Conservation (phyloP, 2,888 invertebrate species). For the Megalurothrips usitatus region DNA sequence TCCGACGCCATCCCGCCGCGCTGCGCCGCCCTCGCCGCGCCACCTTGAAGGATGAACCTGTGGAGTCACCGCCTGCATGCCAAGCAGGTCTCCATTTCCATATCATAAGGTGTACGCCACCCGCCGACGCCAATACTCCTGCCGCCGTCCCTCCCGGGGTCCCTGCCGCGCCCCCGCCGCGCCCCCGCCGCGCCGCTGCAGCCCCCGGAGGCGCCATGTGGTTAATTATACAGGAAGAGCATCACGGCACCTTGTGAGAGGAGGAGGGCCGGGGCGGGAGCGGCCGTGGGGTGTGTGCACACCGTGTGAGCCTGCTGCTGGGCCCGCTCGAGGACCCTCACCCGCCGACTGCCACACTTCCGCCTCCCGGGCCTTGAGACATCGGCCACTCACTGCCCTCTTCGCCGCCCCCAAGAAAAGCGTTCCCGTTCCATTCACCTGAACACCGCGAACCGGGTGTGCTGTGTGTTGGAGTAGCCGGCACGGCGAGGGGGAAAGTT, state of each 20-base stretch:
- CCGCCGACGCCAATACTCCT: not conserved
- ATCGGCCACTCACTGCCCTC: no score
- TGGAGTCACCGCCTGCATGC: slow-evolving; percentile 3
- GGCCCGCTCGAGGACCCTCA: no score
- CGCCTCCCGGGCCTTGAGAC: no score
- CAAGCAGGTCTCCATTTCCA: slow-evolving; percentile 8
- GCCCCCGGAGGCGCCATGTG: not conserved
- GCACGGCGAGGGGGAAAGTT: no score
- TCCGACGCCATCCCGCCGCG: not conserved
- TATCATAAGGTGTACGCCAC: slow-evolving; percentile 9
- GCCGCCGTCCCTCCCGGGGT: not conserved
- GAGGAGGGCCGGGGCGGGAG: no score
- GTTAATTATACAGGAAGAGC: not conserved
- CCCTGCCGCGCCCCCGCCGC: not conserved
- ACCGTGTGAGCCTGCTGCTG: no score
- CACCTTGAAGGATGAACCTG: not conserved
- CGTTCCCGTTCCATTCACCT: no score
- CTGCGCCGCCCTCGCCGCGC: not conserved
- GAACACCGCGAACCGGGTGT: no score
- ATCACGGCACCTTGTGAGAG: not conserved
- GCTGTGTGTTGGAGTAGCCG: no score
- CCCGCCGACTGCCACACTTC: no score
- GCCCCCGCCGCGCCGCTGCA: not conserved
- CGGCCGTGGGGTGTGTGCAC: no score
- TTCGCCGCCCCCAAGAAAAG: no score